phyloP scores from a whole-genome alignment of 2,888 invertebrate species.

The Macrophya alboannulata region DNA sequence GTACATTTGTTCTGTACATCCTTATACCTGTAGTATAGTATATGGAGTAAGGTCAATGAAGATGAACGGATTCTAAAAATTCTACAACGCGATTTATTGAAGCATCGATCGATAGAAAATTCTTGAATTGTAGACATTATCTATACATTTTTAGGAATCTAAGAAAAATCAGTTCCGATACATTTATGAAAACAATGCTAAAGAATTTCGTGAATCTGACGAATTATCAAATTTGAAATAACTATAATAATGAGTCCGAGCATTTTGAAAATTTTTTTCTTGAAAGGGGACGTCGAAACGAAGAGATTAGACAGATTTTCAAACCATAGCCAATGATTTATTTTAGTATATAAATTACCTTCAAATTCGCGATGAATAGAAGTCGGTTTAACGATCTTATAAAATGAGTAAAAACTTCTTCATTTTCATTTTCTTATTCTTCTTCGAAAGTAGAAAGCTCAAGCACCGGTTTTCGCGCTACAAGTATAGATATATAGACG shows the following conservation, averaged over 20 bases:
- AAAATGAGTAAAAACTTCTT: constrained; percentile 36
- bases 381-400: neutral
- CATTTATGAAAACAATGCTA: no score
- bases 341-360: neutral
- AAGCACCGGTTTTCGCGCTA: constrained; percentile 28
- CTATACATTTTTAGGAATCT: no score
- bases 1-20: neutral
- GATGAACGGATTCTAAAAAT: neutral
- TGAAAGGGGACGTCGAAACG: neutral
- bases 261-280: neutral
- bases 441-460: constrained; percentile 54
- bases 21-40: neutral
- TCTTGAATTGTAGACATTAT: no score
- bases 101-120: neutral
- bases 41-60: neutral
- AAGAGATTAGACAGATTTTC: neutral
- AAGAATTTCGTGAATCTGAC: no score
- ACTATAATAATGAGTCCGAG: no score
- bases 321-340: neutral
- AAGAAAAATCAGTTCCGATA: no score
- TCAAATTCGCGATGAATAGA: neutral
- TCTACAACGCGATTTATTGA: neutral
- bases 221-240: no score
- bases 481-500: neutral
- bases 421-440: neutral